These are phyloP conservation scores for Protonibea diacanthus DNA, from an alignment of 2,797 vertebrate species.

Conservation along the genomic window DNA sequence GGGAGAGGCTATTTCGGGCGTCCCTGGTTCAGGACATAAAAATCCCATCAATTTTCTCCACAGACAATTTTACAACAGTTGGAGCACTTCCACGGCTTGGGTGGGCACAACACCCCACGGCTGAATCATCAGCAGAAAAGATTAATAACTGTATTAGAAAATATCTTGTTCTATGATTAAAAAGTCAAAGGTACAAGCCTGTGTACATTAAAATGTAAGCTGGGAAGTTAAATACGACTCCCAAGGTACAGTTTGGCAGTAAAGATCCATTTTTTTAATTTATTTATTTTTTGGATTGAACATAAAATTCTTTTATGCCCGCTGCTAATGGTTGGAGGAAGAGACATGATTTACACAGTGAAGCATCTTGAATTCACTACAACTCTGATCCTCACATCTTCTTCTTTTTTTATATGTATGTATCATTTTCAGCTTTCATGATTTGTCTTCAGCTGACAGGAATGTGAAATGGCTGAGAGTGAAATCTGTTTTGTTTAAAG, in stretches of 20 bases:
- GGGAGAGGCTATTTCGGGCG: neutral
- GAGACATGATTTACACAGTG: neutral
- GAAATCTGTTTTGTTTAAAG: neutral
- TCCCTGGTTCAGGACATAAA: neutral
- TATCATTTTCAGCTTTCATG: too few relatives aligned
- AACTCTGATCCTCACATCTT: neutral
- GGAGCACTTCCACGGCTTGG: neutral
- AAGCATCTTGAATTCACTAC: neutral
- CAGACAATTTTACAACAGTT: neutral
- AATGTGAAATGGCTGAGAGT: neutral
- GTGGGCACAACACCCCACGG: neutral
- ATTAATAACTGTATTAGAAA: too few relatives aligned
- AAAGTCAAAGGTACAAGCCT: too few relatives aligned
- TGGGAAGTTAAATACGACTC: too few relatives aligned
- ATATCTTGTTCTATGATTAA: too few relatives aligned
- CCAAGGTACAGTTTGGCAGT: too few relatives aligned
- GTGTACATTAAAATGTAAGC: too few relatives aligned
- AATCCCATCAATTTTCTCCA: neutral
- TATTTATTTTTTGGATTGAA: neutral
- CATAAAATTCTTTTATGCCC: neutral
- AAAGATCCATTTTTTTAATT: neutral
- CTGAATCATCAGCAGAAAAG: neutral
- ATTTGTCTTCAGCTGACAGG: neutral
- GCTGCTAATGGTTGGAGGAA: too few relatives aligned
- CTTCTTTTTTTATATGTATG: too few relatives aligned